These are phyloP conservation scores for Catocala nupta DNA, from an alignment of 2,888 invertebrate species.

Conservation along the genomic window DNA sequence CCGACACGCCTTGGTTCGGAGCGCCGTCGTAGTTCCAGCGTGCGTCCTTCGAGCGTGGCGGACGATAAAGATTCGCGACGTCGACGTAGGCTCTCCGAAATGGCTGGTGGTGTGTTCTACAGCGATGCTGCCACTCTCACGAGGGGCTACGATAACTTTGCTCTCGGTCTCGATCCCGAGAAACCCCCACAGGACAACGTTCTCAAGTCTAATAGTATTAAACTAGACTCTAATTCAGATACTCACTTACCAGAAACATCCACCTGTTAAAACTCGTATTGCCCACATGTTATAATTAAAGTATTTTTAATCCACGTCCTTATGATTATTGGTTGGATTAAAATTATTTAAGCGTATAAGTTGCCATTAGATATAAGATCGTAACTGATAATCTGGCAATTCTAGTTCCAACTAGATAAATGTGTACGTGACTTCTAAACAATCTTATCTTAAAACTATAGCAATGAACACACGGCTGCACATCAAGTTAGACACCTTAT, in stretches of 20 bases:
- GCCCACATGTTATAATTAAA: no score
- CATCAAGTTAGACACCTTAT: no score
- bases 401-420: no score
- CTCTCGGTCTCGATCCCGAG: constrained; percentile 73
- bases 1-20: constrained; percentile 75
- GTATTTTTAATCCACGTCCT: no score
- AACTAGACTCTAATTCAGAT: constrained; percentile 58
- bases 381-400: no score
- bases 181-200: constrained; percentile 68
- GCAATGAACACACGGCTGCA: no score
- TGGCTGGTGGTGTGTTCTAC: constrained; percentile 84
- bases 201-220: constrained; percentile 61
- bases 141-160: constrained; percentile 77
- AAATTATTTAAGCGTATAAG: no score
- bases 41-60: constrained; percentile 75
- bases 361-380: no score
- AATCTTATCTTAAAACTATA: no score
- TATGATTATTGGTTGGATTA: no score
- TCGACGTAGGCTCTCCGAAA: constrained; percentile 78
- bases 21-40: constrained; percentile 79
- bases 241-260: constrained; percentile 57
- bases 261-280: constrained; percentile 47
- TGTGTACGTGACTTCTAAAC: no score
- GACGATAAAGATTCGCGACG: constrained; percentile 82
- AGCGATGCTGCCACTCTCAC: constrained; percentile 71